Evolutionary conservation across 2,888 invertebrate genomes (phyloP).

Genomic region (Rhabditoides inermis): DNA sequence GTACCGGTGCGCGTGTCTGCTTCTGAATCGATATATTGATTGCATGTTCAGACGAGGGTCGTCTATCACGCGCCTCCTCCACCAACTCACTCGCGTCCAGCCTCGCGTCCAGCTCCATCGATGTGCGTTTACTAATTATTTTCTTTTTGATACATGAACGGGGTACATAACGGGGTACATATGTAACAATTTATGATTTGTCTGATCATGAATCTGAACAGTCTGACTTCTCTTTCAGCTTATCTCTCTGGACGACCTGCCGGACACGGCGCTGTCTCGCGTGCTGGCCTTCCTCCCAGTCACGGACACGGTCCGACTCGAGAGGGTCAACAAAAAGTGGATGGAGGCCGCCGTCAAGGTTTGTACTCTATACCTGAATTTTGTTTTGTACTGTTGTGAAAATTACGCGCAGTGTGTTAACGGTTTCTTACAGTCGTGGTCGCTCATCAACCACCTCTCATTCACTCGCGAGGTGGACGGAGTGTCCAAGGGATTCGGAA

Average conservation of each 20-base stretch:
- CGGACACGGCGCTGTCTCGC: constrained; percentile 26
- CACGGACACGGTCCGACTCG: constrained; percentile 43
- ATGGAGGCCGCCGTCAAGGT: constrained; percentile 46
- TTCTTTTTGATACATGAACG: too few relatives aligned
- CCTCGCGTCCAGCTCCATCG: too few relatives aligned
- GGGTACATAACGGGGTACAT: too few relatives aligned
- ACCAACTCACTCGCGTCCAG: constrained; percentile 35
- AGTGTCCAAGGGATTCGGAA: constrained; percentile 21
- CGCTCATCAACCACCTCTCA: constrained; percentile 20
- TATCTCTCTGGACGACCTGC: constrained; percentile 33
- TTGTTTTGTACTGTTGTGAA: not conserved
- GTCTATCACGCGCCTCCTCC: constrained; percentile 40
- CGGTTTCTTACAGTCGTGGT: constrained; percentile 34
- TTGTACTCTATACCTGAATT: not conserved
- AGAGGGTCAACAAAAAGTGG: constrained; percentile 47
- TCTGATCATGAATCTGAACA: too few relatives aligned
- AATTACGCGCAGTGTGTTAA: not conserved
- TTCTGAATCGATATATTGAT: not conserved
- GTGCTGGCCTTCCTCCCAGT: constrained; percentile 38
- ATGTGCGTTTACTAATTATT: too few relatives aligned
- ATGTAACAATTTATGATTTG: too few relatives aligned
- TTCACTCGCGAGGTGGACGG: constrained; percentile 26
- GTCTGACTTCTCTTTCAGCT: not conserved
- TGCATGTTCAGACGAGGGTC: constrained; percentile 12
- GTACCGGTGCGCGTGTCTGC: not conserved